These are phyloP conservation scores for Rotaria sp. DNA, from an alignment of 2,888 invertebrate genomes.

Conservation along the genomic window DNA sequence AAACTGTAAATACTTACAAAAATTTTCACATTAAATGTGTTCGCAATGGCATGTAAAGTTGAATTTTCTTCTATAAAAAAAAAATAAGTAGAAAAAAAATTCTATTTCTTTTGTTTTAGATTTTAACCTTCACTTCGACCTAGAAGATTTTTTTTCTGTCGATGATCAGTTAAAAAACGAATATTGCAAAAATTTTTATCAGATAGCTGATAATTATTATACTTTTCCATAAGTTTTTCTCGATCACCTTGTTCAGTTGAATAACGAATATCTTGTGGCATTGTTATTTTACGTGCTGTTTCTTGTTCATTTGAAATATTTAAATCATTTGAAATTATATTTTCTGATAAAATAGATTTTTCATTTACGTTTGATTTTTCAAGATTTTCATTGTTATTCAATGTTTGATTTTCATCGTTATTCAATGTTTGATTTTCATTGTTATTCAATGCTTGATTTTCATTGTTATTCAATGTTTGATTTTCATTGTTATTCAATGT, in stretches of 20 bases:
- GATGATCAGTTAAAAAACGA: neutral
- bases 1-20: neutral
- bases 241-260: neutral
- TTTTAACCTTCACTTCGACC: neutral
- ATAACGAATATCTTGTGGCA: constrained; percentile 26
- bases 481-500: too few relatives aligned
- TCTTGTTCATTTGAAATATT: neutral
- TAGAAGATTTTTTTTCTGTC: neutral
- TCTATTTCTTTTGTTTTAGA: neutral
- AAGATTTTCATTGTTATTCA: too few relatives aligned
- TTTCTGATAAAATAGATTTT: neutral
- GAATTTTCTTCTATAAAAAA: neutral
- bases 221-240: neutral
- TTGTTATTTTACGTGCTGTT: neutral
- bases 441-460: neutral
- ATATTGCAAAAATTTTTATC: neutral
- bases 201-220: neutral
- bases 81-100: neutral
- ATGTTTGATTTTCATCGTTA: neutral
- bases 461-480: neutral
- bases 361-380: neutral
- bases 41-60: neutral
- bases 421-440: neutral
- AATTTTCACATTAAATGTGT: neutral
- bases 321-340: neutral